Percentiles rank a stretch among this genome's conserved stretches.
phyloP scores from a whole-genome alignment of 2,888 invertebrate genomes.

The Melinaea menophilus region DNA sequence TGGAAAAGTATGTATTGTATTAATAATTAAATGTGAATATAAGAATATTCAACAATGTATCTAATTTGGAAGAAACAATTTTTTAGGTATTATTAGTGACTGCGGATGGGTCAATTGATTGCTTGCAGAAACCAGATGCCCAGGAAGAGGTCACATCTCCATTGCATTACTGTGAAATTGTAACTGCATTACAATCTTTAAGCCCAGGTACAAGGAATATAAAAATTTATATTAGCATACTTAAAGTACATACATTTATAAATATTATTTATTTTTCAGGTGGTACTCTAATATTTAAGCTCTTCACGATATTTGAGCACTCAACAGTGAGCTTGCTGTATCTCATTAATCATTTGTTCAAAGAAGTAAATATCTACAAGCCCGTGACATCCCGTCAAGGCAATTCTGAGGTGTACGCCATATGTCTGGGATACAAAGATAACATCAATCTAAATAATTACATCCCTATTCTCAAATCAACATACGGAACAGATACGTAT shows the following conservation, averaged over 20 bases:
- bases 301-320: conserved; percentile 93
- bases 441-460: conserved; percentile 54
- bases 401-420: conserved; percentile 94
- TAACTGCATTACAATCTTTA: conserved; percentile 85
- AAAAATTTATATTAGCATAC: background rate
- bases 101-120: conserved; percentile 96
- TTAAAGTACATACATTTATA: background rate
- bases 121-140: conserved; percentile 88
- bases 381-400: conserved; percentile 96
- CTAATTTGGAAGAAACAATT: conserved; percentile 3
- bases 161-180: conserved; percentile 90
- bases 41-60: background rate
- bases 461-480: conserved; percentile 60
- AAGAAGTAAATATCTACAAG: conserved; percentile 86
- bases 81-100: conserved; percentile 84
- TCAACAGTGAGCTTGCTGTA: conserved; percentile 88
- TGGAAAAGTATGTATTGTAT: conserved; percentile 62
- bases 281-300: conserved; percentile 90
- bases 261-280: conserved; percentile 58
- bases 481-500: conserved; percentile 65
- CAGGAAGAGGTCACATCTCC: conserved; percentile 89
- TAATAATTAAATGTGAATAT: background rate
- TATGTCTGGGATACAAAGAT: conserved; percentile 82
- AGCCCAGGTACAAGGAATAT: conserved; percentile 62
- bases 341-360: conserved; percentile 86